Conservation (phyloP, 2,888 invertebrate species). For the Theodoxus fluviatilis region DNA sequence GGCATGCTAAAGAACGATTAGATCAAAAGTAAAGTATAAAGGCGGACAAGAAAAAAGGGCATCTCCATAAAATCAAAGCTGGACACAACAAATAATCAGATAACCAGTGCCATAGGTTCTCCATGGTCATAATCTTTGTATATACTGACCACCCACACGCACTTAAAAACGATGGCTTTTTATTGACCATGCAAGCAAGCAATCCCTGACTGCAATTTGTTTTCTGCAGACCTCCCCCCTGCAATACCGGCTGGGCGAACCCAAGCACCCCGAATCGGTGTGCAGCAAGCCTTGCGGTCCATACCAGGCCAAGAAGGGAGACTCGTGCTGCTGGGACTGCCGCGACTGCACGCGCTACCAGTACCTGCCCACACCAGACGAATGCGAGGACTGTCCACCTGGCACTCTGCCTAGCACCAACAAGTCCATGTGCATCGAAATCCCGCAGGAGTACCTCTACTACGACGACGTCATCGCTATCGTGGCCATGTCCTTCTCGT, state of each 20-base stretch:
- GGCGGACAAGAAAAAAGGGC: too few species aligned
- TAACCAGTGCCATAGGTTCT: too few species aligned
- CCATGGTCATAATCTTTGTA: too few species aligned
- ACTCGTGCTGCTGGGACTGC: constrained; percentile 67
- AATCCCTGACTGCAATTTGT: too few species aligned
- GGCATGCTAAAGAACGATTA: too few species aligned
- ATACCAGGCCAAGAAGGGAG: constrained; percentile 90
- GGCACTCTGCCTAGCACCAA: constrained; percentile 83
- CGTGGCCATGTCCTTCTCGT: constrained; percentile 80
- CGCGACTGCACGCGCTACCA: constrained; percentile 84
- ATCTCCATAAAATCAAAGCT: too few species aligned
- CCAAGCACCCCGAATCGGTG: constrained; percentile 84
- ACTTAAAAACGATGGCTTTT: too few species aligned
- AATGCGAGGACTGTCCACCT: constrained; percentile 80
- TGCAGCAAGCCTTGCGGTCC: constrained; percentile 88
- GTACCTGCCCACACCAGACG: constrained; percentile 57
- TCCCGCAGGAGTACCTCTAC: constrained; percentile 71
- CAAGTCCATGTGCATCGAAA: constrained; percentile 69
- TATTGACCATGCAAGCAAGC: too few species aligned
- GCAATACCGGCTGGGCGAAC: constrained; percentile 82
- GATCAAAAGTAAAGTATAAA: too few species aligned
- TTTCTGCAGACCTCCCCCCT: constrained; percentile 70
- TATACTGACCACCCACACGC: too few species aligned
- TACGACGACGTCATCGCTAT: constrained; percentile 84
- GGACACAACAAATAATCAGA: too few species aligned